Evolutionary conservation across 2,797 vertebrate species (phyloP).

Genomic region (Myotis planiceps): DNA sequence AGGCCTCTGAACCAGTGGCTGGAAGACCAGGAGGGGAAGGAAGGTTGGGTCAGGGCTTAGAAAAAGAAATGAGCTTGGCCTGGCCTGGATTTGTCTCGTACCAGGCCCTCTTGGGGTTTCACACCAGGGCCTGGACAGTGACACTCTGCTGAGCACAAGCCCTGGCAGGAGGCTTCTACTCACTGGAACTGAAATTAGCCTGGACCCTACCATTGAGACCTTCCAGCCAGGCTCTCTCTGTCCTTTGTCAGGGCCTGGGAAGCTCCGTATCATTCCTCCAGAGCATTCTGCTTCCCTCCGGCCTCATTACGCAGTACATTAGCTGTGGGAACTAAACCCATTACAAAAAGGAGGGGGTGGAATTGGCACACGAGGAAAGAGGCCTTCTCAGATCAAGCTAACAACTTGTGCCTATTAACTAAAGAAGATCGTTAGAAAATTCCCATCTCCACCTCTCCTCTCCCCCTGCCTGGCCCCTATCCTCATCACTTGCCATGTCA

Average conservation of each 20-base stretch:
- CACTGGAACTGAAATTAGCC: slow-evolving; percentile 75
- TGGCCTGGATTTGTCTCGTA: background rate
- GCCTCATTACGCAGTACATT: slow-evolving; percentile 87
- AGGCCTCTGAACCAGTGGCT: background rate
- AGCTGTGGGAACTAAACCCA: slow-evolving; percentile 88
- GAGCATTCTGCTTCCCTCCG: slow-evolving; percentile 80
- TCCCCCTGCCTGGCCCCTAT: slow-evolving; percentile 32
- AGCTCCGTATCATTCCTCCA: slow-evolving; percentile 83
- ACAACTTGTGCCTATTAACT: slow-evolving; percentile 88
- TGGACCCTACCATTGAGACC: slow-evolving; percentile 75
- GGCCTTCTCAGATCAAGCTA: slow-evolving; percentile 84
- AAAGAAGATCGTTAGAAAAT: slow-evolving; percentile 86
- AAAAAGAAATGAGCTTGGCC: slow-evolving; percentile 5
- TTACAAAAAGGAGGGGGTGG: slow-evolving; percentile 80
- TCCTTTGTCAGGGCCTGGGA: slow-evolving; percentile 86
- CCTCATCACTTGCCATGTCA: slow-evolving; percentile 35
- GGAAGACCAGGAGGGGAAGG: background rate
- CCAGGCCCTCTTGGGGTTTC: slow-evolving; percentile 16
- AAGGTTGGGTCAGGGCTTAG: background rate
- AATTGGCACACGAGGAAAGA: slow-evolving; percentile 84
- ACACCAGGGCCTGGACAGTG: background rate
- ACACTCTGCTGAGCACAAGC: slow-evolving; percentile 7
- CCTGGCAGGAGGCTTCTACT: slow-evolving; percentile 67
- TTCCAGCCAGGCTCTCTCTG: slow-evolving; percentile 80
- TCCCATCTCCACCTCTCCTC: slow-evolving; percentile 73